A percentile compares a stretch with the other conserved stretches of the same genome.
phyloP scores from a whole-genome alignment of 2,113 vertebrate species.

The Oncorhynchus clarkii region DNA sequence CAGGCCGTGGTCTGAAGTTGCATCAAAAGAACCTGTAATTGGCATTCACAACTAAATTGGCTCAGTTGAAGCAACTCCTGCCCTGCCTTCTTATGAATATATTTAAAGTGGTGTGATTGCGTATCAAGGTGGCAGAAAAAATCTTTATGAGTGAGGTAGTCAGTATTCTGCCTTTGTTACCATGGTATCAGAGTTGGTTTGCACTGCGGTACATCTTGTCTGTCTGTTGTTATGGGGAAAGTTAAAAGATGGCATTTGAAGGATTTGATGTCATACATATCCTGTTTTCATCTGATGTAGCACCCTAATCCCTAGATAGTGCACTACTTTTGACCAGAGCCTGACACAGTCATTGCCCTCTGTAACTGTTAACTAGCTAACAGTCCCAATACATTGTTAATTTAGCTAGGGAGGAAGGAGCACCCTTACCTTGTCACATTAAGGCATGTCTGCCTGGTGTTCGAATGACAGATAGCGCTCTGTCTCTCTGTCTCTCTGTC shows the following conservation, averaged over 20 bases:
- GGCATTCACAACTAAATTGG: conserved; percentile 23
- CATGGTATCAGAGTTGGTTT: conserved; percentile 1
- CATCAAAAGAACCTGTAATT: conserved; percentile 35
- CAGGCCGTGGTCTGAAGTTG: conserved; percentile 43
- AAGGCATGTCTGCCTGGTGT: background rate
- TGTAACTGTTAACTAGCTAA: no score
- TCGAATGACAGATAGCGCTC: background rate
- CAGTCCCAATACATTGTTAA: no score
- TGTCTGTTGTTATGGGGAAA: no score
- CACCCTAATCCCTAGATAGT: no score
- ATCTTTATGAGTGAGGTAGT: no score
- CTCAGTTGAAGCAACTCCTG: conserved; percentile 20
- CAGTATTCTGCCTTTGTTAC: conserved; percentile 18
- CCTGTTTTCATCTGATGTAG: no score
- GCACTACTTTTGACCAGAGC: no score
- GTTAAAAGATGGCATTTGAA: conserved; percentile 4
- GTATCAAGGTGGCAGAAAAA: no score
- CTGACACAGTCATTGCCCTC: no score
- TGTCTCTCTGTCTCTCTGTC: conserved; percentile 1
- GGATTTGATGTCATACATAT: conserved; percentile 2
- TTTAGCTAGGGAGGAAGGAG: no score
- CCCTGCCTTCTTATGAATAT: no score
- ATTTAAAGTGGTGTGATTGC: no score
- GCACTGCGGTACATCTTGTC: background rate
- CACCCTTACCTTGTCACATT: background rate